Base-by-base conservation (phyloP, 2,888 invertebrate species). In the Mythimna lalbum region DNA sequence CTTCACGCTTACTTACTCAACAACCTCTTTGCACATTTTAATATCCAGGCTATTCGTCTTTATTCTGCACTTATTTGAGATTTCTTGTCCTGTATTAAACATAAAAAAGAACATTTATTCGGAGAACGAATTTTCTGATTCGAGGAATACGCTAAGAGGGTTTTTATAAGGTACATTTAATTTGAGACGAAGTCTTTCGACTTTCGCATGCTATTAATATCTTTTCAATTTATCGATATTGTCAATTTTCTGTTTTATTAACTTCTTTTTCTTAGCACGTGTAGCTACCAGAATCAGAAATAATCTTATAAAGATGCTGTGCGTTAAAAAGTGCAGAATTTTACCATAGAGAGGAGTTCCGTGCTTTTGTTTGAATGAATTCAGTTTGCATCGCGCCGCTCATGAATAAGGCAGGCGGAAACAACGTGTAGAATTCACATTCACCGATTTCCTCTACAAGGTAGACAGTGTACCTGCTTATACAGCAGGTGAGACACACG, bases 1-100 rank as follows among this genome's bases (percentile, higher is more conserved):
- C 88, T 89, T 87, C 85, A 87, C 88, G 89, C 86, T 87, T 82
- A 78, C 85, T 85, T 83, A 85, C 81, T 84, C 78, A 71, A 88
- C 86, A 80, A 88, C 84, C 88, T 88, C 88, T 88, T 86, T 79
- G 80, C 86, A 79, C 83, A 83, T 83, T 88, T 84, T 83, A 88
- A 87, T 84, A 84, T 84, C 85, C 84, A 69, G 73, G 75, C 65
- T 73, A 77, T 81, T 87, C 83, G 68, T 70, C 65, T 83, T 83
- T 81, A 75, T 80, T 77, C 49, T 39, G 19, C 23, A 78, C 57
- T 76, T 82, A 77, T 78, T 80, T 80, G 70, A 71, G 71, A 76
- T 79, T 76, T 72, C 76, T 81, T 75, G 69, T 81, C 70, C 72
- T 78, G 69, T 73, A 75, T 80, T 80, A 74, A 73, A 77, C 73